Conservation (phyloP, 2,888 invertebrate genomes). For the Drosophila ustulata region DNA sequence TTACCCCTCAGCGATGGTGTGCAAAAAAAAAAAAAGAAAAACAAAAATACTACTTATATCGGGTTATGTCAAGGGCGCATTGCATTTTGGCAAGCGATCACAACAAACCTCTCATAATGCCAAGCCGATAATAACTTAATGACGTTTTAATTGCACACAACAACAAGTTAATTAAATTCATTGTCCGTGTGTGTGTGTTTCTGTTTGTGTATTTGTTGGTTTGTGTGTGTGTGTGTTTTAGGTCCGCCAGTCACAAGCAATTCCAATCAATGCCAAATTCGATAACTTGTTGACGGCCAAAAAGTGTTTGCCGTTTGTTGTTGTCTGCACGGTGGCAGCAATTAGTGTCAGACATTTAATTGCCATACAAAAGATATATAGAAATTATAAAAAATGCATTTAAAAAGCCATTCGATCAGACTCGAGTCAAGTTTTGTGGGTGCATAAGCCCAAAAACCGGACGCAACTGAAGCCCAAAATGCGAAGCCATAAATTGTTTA, state of each 20-base stretch:
- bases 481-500: constrained; percentile 46
- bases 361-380: constrained; percentile 48
- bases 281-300: constrained; percentile 61
- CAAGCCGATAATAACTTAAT: constrained; percentile 74
- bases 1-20: constrained; percentile 6
- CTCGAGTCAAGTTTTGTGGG: constrained; percentile 12
- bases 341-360: constrained; percentile 70
- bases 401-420: constrained; percentile 20
- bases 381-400: constrained; percentile 61
- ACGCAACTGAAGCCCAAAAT: constrained; percentile 4
- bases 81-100: constrained; percentile 53
- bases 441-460: constrained; percentile 30
- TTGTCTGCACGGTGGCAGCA: constrained; percentile 73
- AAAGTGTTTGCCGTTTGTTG: constrained; percentile 24
- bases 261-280: constrained; percentile 68
- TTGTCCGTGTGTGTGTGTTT: constrained; percentile 38
- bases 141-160: constrained; percentile 78
- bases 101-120: constrained; percentile 67
- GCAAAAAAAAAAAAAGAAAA: constrained; percentile 15
- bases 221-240: constrained; percentile 30
- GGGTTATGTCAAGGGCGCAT: constrained; percentile 70
- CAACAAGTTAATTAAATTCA: constrained; percentile 78
- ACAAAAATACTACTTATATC: not conserved
- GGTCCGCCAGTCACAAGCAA: constrained; percentile 69
- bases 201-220: constrained; percentile 1